Conservation (phyloP, 1,140 invertebrate species). For the Drosophila littoralis region DNA sequence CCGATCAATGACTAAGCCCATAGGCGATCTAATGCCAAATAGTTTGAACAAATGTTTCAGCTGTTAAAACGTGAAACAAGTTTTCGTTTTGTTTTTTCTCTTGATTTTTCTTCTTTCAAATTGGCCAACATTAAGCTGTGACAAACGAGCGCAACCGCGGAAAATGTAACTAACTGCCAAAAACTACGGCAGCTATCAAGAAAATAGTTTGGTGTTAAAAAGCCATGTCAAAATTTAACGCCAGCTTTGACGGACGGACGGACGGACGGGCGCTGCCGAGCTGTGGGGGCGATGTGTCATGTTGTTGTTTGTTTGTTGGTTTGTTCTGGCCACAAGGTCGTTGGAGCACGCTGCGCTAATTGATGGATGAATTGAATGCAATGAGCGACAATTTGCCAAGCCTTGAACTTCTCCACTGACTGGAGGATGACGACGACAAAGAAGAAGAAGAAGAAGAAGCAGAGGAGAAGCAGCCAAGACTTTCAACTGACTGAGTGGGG, state of each 20-base stretch:
- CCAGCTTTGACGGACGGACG: conserved; percentile 40
- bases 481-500: conserved; percentile 6
- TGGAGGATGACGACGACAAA: background rate
- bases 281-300: conserved; percentile 34
- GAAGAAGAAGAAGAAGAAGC: background rate
- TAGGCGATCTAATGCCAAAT: conserved; percentile 41
- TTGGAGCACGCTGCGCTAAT: conserved; percentile 49
- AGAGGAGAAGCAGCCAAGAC: conserved; percentile 22
- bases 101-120: conserved; percentile 15
- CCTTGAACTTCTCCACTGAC: conserved; percentile 65
- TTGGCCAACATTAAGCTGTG: conserved; percentile 58
- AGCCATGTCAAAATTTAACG: conserved; percentile 79
- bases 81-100: conserved; percentile 30
- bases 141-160: conserved; percentile 57
- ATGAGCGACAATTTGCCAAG: conserved; percentile 70
- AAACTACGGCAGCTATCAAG: conserved; percentile 26
- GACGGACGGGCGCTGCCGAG: background rate
- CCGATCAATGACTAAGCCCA: conserved; percentile 46
- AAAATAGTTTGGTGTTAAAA: conserved; percentile 73
- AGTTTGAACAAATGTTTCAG: conserved; percentile 58
- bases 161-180: conserved; percentile 52
- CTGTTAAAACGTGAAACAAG: conserved; percentile 64
- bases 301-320: conserved; percentile 10
- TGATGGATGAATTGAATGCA: conserved; percentile 71
- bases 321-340: conserved; percentile 67